These are phyloP conservation scores for Empis livida DNA, from an alignment of 2,888 invertebrate species.

Conservation along the genomic window DNA sequence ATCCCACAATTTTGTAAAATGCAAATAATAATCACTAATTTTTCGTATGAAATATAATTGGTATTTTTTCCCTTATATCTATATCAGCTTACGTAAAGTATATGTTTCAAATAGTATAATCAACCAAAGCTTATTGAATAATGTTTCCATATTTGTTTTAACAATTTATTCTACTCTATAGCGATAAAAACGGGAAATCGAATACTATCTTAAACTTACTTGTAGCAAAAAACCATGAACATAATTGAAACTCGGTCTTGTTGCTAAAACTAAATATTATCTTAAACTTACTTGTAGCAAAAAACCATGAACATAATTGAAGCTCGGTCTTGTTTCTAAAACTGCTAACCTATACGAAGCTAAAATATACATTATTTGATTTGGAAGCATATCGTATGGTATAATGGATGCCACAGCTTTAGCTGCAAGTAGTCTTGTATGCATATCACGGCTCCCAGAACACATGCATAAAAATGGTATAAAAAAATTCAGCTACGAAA, in stretches of 20 bases:
- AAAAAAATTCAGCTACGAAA: slow-evolving; percentile 46
- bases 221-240: slow-evolving; percentile 26
- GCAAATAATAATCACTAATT: too few species aligned
- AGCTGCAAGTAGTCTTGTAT: slow-evolving; percentile 60
- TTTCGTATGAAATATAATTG: too few species aligned
- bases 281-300: slow-evolving; percentile 20
- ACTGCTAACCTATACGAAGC: slow-evolving; percentile 7
- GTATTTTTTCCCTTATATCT: too few species aligned
- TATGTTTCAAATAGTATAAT: too few species aligned
- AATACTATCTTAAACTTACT: slow-evolving; percentile 16
- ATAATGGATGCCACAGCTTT: slow-evolving; percentile 52
- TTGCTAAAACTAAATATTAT: not conserved
- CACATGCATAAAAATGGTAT: slow-evolving; percentile 51
- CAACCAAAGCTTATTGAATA: too few species aligned
- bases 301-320: slow-evolving; percentile 23
- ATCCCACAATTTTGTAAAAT: too few species aligned
- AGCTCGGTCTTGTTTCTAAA: slow-evolving; percentile 4
- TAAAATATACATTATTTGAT: slow-evolving; percentile 20
- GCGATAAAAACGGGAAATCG: too few species aligned
- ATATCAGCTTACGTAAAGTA: too few species aligned
- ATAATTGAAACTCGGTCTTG: slow-evolving; percentile 14
- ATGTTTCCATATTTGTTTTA: too few species aligned
- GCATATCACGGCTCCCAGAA: slow-evolving; percentile 49
- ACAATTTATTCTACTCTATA: too few species aligned
- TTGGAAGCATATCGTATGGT: slow-evolving; percentile 27